These are phyloP conservation scores for Microtus oregoni DNA, from an alignment of 2,113 vertebrate genomes.

Conservation along the genomic window DNA sequence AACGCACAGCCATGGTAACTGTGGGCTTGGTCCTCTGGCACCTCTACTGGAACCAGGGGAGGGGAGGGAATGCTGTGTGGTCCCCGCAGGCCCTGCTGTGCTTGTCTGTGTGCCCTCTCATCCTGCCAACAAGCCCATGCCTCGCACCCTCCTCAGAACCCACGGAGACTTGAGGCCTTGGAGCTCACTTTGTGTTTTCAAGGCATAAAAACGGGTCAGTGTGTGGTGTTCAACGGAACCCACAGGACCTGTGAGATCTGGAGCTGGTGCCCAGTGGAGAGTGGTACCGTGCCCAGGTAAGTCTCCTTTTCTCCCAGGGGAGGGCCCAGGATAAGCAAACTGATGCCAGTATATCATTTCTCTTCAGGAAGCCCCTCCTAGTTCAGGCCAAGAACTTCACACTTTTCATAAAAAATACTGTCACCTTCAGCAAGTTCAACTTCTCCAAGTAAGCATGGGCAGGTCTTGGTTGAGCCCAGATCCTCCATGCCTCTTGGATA, in stretches of 20 bases:
- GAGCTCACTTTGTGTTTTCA: constrained; percentile 68
- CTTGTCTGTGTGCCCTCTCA: rapidly evolving
- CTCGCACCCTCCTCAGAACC: not conserved
- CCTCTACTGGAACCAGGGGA: not conserved
- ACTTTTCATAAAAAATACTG: constrained; percentile 87
- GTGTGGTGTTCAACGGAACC: constrained; percentile 81
- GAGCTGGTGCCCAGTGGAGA: constrained; percentile 89
- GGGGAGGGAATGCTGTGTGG: not conserved
- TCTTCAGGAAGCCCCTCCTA: constrained; percentile 84
- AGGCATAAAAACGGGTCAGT: constrained; percentile 88
- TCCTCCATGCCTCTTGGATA: not conserved
- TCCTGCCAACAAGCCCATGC: not conserved
- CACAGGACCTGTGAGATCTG: constrained; percentile 87
- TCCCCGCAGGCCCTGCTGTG: not conserved
- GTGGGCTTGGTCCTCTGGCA: not conserved
- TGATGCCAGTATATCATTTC: not conserved
- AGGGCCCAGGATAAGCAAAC: not conserved
- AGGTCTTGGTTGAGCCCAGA: not conserved
- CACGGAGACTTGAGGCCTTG: not conserved
- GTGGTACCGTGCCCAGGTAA: constrained; percentile 72
- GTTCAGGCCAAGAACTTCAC: constrained; percentile 86
- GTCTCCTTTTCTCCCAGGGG: not conserved
- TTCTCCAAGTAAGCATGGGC: constrained; percentile 85
- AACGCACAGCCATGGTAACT: constrained; percentile 86
- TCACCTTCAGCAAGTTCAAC: constrained; percentile 89